These are phyloP conservation scores for Agrochola lota DNA, from an alignment of 2,888 invertebrate species.

Conservation along the genomic window DNA sequence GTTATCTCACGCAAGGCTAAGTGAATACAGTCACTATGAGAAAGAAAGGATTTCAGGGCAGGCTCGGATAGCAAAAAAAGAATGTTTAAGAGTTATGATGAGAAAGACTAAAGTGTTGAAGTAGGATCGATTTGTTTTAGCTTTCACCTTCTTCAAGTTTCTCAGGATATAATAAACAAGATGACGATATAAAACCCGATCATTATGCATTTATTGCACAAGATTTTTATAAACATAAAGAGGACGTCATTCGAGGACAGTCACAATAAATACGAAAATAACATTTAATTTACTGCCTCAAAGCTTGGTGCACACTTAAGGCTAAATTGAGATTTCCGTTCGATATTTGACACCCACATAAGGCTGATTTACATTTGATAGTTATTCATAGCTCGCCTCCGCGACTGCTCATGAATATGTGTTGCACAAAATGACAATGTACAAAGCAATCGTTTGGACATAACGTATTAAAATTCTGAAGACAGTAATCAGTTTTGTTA, in stretches of 20 bases:
- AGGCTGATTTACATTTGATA: slow-evolving; percentile 74
- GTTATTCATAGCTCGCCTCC: slow-evolving; percentile 69
- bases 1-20: too few relatives aligned
- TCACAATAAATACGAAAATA: slow-evolving; percentile 38
- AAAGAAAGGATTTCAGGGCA: too few relatives aligned
- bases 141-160: not conserved
- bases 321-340: slow-evolving; percentile 73
- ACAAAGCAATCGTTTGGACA: slow-evolving; percentile 39
- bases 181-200: slow-evolving; percentile 11
- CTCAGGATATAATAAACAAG: not conserved
- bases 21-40: too few relatives aligned
- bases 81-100: too few relatives aligned
- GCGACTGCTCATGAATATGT: slow-evolving; percentile 66
- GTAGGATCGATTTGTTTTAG: not conserved
- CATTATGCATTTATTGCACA: slow-evolving; percentile 13
- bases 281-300: slow-evolving; percentile 24
- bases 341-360: slow-evolving; percentile 72
- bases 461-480: slow-evolving; percentile 34
- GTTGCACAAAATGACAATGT: slow-evolving; percentile 63
- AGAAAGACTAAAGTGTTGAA: not conserved
- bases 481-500: slow-evolving; percentile 1
- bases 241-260: slow-evolving; percentile 16
- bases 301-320: slow-evolving; percentile 50
- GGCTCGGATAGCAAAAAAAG: too few relatives aligned
- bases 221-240: slow-evolving; percentile 5